These are phyloP conservation scores for Fulica atra DNA, from an alignment of 2,113 vertebrate genomes.

Conservation along the genomic window DNA sequence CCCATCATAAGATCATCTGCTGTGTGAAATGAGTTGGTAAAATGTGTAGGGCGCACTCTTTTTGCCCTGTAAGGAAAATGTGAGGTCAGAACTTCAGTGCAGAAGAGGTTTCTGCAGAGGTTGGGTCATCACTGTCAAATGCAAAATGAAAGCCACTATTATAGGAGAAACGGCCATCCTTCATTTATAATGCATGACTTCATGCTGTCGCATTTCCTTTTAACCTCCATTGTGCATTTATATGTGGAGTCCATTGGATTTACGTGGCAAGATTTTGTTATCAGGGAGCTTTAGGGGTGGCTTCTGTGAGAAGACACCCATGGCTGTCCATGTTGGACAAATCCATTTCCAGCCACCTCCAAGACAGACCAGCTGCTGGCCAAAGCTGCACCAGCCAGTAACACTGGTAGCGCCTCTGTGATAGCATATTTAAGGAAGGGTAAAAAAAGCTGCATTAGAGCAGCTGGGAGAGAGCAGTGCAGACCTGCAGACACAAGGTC, in stretches of 20 bases:
- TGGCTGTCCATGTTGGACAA: neutral
- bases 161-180: neutral
- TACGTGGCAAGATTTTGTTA: neutral
- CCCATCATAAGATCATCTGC: neutral
- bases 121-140: neutral
- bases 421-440: neutral
- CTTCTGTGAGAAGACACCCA: neutral
- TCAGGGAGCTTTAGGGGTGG: neutral
- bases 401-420: neutral
- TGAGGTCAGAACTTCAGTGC: neutral
- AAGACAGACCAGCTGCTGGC: rapidly evolving
- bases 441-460: neutral
- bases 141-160: neutral
- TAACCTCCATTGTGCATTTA: neutral
- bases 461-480: neutral
- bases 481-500: neutral
- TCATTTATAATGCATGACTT: neutral
- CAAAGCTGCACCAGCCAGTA: neutral
- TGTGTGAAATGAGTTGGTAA: neutral
- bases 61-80: neutral
- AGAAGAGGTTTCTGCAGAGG: neutral
- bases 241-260: neutral
- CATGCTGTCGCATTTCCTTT: neutral
- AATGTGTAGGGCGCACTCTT: neutral
- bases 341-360: neutral